These are phyloP conservation scores for Drosophila leonis DNA, from an alignment of 2,888 invertebrate species.

Conservation along the genomic window DNA sequence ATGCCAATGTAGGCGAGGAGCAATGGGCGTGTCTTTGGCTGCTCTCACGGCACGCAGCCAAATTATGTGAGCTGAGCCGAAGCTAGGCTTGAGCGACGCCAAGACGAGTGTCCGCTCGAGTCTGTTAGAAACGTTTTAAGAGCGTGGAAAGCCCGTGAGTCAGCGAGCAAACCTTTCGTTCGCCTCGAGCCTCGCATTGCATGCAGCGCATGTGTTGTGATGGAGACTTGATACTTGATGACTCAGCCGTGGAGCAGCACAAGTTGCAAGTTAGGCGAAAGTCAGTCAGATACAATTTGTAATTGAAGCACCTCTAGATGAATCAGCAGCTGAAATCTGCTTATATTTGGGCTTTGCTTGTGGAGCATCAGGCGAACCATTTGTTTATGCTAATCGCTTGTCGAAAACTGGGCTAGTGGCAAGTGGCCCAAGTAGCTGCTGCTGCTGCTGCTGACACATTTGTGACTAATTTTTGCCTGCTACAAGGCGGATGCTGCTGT, in stretches of 20 bases:
- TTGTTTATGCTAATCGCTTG: slow-evolving; percentile 50
- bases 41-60: slow-evolving; percentile 19
- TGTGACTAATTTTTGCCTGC: slow-evolving; percentile 58
- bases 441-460: slow-evolving; percentile 52
- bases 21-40: slow-evolving; percentile 35
- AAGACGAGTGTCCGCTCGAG: slow-evolving; percentile 17
- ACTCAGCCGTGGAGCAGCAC: slow-evolving; percentile 47
- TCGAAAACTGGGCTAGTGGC: slow-evolving; percentile 29
- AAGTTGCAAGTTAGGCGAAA: slow-evolving; percentile 70
- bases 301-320: slow-evolving; percentile 50
- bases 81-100: slow-evolving; percentile 5
- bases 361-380: slow-evolving; percentile 37
- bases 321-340: slow-evolving; percentile 33
- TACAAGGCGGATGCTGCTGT: slow-evolving; percentile 45
- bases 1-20: no score
- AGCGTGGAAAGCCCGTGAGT: slow-evolving; percentile 48
- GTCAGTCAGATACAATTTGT: slow-evolving; percentile 47
- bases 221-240: slow-evolving; percentile 46
- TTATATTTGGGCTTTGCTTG: slow-evolving; percentile 1
- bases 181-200: slow-evolving; percentile 18
- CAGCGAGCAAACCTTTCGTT: slow-evolving; percentile 56
- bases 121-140: slow-evolving; percentile 33
- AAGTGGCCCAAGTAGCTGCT: slow-evolving; percentile 32
- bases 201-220: slow-evolving; percentile 37
- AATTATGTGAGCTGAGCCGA: slow-evolving; percentile 6